A percentile compares a stretch with the other conserved stretches of the same genome.
Conservation (phyloP, 2,113 vertebrate genomes). For the Entomyzon cyanotis region DNA sequence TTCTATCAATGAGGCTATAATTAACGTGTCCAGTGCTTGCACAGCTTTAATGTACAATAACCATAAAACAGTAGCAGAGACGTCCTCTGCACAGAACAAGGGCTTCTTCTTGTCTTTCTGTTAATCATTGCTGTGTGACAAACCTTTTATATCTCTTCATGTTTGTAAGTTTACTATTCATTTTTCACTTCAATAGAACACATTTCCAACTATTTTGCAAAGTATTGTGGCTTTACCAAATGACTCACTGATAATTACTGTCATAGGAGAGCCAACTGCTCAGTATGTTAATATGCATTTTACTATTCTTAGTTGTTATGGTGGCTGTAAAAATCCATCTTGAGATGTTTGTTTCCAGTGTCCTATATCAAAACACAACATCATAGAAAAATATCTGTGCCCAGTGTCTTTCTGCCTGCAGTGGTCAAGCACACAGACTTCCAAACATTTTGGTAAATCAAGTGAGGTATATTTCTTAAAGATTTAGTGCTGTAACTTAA, state of each 20-base stretch:
- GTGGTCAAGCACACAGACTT: not conserved
- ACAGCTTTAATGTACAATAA: not conserved
- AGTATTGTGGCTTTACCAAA: constrained; percentile 32
- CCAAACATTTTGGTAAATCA: not conserved
- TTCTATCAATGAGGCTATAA: not conserved
- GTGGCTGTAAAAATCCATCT: not conserved
- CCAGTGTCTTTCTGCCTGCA: not conserved
- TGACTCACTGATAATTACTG: constrained; percentile 47
- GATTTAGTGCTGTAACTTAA: not conserved
- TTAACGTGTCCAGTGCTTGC: not conserved
- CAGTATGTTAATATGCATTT: not conserved
- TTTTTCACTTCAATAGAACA: constrained; percentile 47
- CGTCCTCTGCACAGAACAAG: not conserved
- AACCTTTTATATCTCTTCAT: constrained; percentile 30
- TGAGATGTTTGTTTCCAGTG: not conserved
- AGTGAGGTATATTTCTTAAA: not conserved
- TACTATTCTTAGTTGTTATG: constrained; percentile 32
- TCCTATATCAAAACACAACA: not conserved
- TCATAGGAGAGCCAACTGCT: constrained; percentile 24
- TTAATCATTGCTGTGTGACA: not conserved
- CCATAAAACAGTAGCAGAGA: not conserved
- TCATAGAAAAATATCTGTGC: not conserved
- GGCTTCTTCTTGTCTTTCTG: not conserved
- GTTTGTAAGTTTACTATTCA: constrained; percentile 42
- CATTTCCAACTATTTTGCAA: constrained; percentile 50